Evolutionary conservation across 2,797 vertebrate species (phyloP).

Genomic region (Anas flavirostris): DNA sequence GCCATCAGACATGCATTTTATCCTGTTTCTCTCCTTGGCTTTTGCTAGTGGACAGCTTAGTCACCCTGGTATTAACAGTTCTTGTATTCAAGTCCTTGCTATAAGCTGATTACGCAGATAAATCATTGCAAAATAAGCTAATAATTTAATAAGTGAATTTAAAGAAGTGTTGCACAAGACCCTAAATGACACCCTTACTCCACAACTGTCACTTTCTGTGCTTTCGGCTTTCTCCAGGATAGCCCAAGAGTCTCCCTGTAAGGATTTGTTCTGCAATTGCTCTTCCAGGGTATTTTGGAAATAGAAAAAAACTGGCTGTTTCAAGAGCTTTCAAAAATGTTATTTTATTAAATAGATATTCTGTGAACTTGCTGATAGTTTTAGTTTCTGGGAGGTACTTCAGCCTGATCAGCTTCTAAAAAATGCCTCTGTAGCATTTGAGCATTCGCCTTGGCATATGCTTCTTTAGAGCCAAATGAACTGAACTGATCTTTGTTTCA

Average conservation of each 20-base stretch:
- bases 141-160: slow-evolving; percentile 9
- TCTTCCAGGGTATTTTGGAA: not conserved
- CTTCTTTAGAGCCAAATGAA: not conserved
- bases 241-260: not conserved
- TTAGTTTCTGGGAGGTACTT: not conserved
- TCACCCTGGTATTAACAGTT: slow-evolving; percentile 27
- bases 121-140: slow-evolving; percentile 39
- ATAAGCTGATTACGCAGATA: not conserved
- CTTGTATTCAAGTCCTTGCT: not conserved
- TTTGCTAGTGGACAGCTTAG: slow-evolving; percentile 15
- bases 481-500: not conserved
- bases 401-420: not conserved
- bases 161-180: slow-evolving; percentile 15
- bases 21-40: slow-evolving; percentile 29
- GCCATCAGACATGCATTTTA: slow-evolving; percentile 5
- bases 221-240: not conserved
- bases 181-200: not conserved
- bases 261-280: not conserved
- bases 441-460: not conserved
- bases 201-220: not conserved
- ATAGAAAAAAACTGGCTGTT: not conserved
- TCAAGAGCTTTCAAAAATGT: not conserved
- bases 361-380: not conserved
- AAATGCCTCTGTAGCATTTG: not conserved
- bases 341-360: not conserved